Evolutionary conservation across 2,113 vertebrate genomes (phyloP).

Genomic region (Triplophysa dalaica): DNA sequence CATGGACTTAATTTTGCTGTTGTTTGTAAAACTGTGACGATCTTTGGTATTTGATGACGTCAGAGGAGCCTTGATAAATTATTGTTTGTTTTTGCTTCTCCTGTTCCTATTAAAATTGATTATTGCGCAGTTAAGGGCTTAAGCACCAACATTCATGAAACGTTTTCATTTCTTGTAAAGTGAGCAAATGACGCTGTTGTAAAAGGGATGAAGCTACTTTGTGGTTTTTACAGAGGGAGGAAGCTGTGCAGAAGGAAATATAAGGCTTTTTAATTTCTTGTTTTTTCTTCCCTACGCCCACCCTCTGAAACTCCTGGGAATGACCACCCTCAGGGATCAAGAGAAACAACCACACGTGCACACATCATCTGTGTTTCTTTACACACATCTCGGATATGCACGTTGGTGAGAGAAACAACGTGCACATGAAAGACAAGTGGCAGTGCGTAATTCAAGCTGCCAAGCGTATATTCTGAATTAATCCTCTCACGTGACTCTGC

Average conservation of each 20-base stretch:
- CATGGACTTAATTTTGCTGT: slow-evolving; percentile 5
- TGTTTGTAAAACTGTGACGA: slow-evolving; percentile 14
- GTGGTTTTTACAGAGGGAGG: background rate
- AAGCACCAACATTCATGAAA: background rate
- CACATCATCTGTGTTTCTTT: slow-evolving; percentile 29
- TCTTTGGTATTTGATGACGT: slow-evolving; percentile 1
- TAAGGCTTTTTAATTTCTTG: slow-evolving; percentile 4
- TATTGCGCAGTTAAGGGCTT: slow-evolving; percentile 4
- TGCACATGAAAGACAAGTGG: background rate
- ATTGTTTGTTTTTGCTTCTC: slow-evolving; percentile 17
- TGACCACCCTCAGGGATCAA: slow-evolving; percentile 42
- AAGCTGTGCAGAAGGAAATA: background rate
- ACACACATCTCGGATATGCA: slow-evolving; percentile 33
- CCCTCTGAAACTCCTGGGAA: slow-evolving; percentile 7
- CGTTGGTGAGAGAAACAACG: background rate
- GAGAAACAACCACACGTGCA: slow-evolving; percentile 25
- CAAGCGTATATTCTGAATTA: slow-evolving; percentile 32
- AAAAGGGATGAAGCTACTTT: background rate
- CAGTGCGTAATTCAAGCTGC: slow-evolving; percentile 3
- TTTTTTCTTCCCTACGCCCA: background rate
- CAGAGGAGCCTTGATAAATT: slow-evolving; percentile 35
- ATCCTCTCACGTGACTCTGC: slow-evolving; percentile 32
- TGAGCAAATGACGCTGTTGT: background rate
- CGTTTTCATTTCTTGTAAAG: slow-evolving; percentile 22
- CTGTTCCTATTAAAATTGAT: background rate